Base-by-base conservation (phyloP, 2,888 invertebrate species). In the Acleris cristana region DNA sequence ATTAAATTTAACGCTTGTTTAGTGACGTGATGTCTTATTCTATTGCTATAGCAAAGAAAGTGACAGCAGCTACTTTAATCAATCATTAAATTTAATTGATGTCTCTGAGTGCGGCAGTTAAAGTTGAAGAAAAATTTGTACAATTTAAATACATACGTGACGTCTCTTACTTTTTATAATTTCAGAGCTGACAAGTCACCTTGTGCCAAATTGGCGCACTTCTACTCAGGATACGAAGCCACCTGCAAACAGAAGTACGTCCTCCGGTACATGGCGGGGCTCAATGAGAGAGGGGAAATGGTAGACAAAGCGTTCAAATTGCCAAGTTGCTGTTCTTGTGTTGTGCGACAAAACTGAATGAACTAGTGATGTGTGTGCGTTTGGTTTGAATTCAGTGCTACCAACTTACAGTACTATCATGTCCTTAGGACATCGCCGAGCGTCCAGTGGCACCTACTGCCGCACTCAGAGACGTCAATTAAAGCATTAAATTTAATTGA, bases 301-400 rank as follows among this genome's bases (percentile, higher is more conserved):
- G 74, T 84, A 18, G 86, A 91, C 19, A 94, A 94, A 65, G 80
- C 86, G 12, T 95, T 96, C 70, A 85, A 89, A 73, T 85, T 96
- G 69, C 96, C 96, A 1, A 95, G 95, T 12, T 95, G 95, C 74
- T 96, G 96, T 78, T 94, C 95, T 67, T 96, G 96, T 77, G 89
- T 92, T 54, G 75, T 92, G 54, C 77, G 57, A n/a, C 60, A 64
- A 54, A 64, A 19, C 23, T 40, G 19, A 51, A 60, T 34, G 49
- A 30, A 49, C 48, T 45, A 49, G 59, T 51, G 59, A 45, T 4
- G 45, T 26, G 45, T n/a, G 26, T 48, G n/a, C 8, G 34, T 34
- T 51, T 51, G 12, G 30, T 60, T 49, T 51, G 51, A 48, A 26
- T 48, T 58, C 40, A 10, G 12, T n/a, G 10, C 56, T 23, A 44